Base-by-base conservation (phyloP, 1,140 invertebrate species). In the Danaus plexippus region DNA sequence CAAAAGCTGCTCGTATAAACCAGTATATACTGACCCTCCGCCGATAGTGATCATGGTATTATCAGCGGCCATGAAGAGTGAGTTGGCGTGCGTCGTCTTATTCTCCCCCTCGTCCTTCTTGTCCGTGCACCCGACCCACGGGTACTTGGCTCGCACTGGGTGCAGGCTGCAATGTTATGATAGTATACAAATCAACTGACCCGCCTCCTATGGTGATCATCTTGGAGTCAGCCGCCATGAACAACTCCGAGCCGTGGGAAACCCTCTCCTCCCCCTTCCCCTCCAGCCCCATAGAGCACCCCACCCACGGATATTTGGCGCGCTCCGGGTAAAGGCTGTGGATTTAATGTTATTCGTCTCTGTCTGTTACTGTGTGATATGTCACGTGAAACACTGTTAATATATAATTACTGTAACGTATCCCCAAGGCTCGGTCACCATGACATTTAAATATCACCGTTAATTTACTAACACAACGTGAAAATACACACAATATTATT, bases 51-150 rank as follows among this genome's bases (percentile, higher is more conserved):
- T 93, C 94, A 97, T 96, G 66, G 92, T 93, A 45, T 91, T 90
- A 88, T 97, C 96, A 40, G 95, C 96, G 47, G 96, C 95, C 94
- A 97, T 97, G 75, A 98, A 98, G 5, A 98, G 88, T 70, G 97
- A 95, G 32, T 92, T 92, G 52, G 92, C 92, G 84, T 95, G 94
- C 58, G 91, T 88, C 10, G 94, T 89, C 75, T 88, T 89, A 43
- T 79, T 85, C 41, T 88, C 87, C 22, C 89, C 90, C 51, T 87
- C 92, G 0, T 87, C 92, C 1, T 66, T 54, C 4, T 89, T 89
- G 56, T 88, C 92, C 12, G 71, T 50, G 9, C 91, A 90, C 6
- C 92, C 94, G 22, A 98, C 93, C 97, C 97, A 98, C 6, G 94
- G 92, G 85, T 97, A 98, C 77, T 96, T 96, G 52, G 91, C 91